Percentiles rank a stretch among this genome's conserved stretches.
phyloP scores from a whole-genome alignment of 2,113 vertebrate genomes.

The Climacteris rufus region DNA sequence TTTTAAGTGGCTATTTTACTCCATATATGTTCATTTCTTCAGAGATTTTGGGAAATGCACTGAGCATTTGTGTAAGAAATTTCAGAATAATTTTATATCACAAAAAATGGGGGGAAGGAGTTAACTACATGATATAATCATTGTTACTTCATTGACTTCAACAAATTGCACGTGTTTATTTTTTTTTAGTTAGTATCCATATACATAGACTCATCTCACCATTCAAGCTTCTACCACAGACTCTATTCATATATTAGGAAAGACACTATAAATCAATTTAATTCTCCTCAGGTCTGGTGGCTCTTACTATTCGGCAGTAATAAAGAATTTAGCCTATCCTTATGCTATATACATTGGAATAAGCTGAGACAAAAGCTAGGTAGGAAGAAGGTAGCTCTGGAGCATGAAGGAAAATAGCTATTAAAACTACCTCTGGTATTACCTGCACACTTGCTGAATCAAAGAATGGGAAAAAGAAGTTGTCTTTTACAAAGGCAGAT shows the following conservation, averaged over 20 bases:
- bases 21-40: not conserved
- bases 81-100: not conserved
- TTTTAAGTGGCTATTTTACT: not conserved
- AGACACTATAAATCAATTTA: not conserved
- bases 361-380: not conserved
- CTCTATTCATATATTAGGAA: not conserved
- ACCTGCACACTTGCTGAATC: not conserved
- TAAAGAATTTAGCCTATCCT: not conserved
- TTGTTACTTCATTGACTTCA: not conserved
- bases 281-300: not conserved
- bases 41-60: not conserved
- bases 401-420: not conserved
- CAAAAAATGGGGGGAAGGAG: not conserved
- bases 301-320: not conserved
- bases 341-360: not conserved
- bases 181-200: not conserved
- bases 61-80: not conserved
- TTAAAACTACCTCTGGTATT: not conserved
- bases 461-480: not conserved
- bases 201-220: not conserved
- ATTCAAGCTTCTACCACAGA: not conserved
- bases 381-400: not conserved
- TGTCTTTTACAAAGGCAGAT: not conserved
- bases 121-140: not conserved
- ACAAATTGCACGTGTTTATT: not conserved